Percentiles rank a stretch among this genome's conserved stretches.
phyloP scores from a whole-genome alignment of 2,113 vertebrate genomes.

The Peromyscus polionotus region DNA sequence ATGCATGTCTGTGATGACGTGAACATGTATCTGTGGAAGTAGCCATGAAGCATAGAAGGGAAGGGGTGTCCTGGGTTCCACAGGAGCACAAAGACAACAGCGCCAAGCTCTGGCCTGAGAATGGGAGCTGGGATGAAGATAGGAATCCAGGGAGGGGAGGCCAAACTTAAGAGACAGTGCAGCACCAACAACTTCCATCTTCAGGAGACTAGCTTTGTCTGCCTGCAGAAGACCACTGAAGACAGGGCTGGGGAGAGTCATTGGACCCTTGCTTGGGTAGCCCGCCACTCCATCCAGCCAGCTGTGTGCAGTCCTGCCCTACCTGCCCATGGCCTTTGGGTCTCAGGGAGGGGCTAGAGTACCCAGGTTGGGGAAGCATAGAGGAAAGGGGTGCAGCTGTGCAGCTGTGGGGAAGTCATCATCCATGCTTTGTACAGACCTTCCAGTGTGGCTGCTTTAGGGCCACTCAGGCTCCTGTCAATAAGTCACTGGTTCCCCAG shows the following conservation, averaged over 20 bases:
- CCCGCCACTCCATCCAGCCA: background rate
- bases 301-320: background rate
- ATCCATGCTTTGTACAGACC: too few species aligned
- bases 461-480: too few species aligned
- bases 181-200: background rate
- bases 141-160: background rate
- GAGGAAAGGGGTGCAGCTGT: background rate
- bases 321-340: background rate
- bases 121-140: background rate
- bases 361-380: background rate
- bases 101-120: background rate
- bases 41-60: background rate
- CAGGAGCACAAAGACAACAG: background rate
- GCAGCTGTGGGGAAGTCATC: too few species aligned
- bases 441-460: too few species aligned
- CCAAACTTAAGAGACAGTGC: background rate
- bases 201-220: background rate
- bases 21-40: background rate
- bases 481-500: too few species aligned
- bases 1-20: background rate
- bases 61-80: background rate
- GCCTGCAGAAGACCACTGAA: background rate
- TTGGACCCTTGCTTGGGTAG: background rate
- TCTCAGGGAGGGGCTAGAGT: background rate
- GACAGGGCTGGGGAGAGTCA: background rate